Evolutionary conservation across 2,888 invertebrate genomes (phyloP), one percentile per base, ranked within the genome.

Genomic region (Oxycera nigricornis): DNA sequence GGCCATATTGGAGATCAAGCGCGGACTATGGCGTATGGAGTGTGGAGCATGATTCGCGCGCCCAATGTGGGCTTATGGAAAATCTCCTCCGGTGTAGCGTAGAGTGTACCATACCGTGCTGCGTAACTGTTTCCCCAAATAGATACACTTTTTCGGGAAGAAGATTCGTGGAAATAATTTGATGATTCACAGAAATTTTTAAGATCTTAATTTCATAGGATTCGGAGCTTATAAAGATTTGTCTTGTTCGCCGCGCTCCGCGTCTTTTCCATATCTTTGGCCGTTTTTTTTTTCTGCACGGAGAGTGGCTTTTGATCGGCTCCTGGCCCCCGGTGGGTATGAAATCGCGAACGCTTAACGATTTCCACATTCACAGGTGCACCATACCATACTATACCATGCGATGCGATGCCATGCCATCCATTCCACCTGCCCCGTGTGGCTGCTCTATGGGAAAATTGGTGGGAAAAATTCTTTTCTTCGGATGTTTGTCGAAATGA

Each of bases 391-490:
- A n/a, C n/a, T n/a, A n/a, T n/a, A n/a, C 7, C 17, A 17, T 11
- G 9, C 52, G 14, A n/a, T n/a, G 46, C 46, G 17, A 46, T n/a
- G 17, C 46, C 11, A 46, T 46, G n/a, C 46, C 46, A 46, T 46
- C 17, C 46, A 46, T 46, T 3, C 2, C 6, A 7, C 4, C 2
- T 17, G 46, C 17, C 46, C 46, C 46, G 46, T 17, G 11, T 11
- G 46, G 46, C 3, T 7, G 70, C 31, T 55, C 35, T 70, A 70
- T 70, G 70, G 70, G 52, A 70, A 68, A 70, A 70, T 70, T 28
- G 52, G 70, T 70, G 70, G 35, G 70, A 70, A 70, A 70, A 70
- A 55, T 70, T 52, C 31, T 65, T 65, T 59, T 62, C 35, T 65
- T 65, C 14, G 39, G n/a, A 11, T 65, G 17, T 11, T 39, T 65